Evolutionary conservation across 2,113 vertebrate species (phyloP), one percentile per base, ranked within the genome.

Genomic region (Pluvialis apricaria): DNA sequence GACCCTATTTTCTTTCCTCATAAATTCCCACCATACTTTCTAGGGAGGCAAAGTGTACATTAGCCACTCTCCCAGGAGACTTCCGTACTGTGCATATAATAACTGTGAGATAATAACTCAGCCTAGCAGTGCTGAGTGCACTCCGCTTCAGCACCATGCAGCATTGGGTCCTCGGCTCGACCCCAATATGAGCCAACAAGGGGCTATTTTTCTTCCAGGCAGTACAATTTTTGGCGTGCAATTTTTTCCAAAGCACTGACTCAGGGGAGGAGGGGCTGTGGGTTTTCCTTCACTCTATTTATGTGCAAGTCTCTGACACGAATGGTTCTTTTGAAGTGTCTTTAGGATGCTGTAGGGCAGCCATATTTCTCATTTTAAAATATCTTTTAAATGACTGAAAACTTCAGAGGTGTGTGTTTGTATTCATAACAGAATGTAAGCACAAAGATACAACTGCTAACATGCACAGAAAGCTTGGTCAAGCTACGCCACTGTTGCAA

Each of bases 321-420:
- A 62, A 26, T 31, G 19, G 31, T 58, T 77, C 66, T 85, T 85
- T 94, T 85, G 78, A 91, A 95, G 26, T 68, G 29, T 88, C 58
- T 89, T 87, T 88, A 66, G 66, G 55, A 45, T 81, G 89, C 86
- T 95, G 62, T 17, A 90, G 89, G 95, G 55, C 62, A 95, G 49
- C 24, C 6, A 1, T 54, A 62, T 62, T 90, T 85, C 42, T 90
- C n/a, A 66, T 69, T 91, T 49, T 11, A 90, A 94, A 84, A 79
- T 40, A n/a, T 26, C 26, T 84, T 78, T 82, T 66, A 64, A 73
- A 73, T 83, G 9, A 32, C 31, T 58, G n/a, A 90, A 76, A 47
- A 5, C 44, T 82, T 91, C 2, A 51, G 57, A 75, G 31, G 6
- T 34, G 26, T 62, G 28, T 88, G 36, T 93, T 70, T 84, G 61